Base-by-base conservation (phyloP, 64 coral and sea anemone genomes). In the Montipora efflorescens region DNA sequence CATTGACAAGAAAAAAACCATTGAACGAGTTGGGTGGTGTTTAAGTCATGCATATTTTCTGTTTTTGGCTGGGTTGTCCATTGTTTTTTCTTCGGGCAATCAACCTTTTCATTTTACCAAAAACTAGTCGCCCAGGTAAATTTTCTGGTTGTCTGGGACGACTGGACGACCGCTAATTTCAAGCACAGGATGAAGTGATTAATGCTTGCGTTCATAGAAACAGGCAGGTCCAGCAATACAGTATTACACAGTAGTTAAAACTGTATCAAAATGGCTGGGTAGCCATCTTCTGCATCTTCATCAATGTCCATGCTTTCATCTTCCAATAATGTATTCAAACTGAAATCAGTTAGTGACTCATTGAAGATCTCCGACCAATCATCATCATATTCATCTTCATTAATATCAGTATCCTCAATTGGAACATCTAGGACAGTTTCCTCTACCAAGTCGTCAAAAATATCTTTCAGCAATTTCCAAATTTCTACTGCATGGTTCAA, bases 371-470 rank as follows among this genome's bases (percentile, higher is more conserved):
- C 0, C 2, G 22, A 19, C 69, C 69, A 72, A 72, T 28, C 69
- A 72, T 72, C 18, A 72, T 72, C 18, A 72, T 5, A 72, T 72
- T 72, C 69, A 72, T 72, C 69, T 23, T 72, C 69, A 72, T 72
- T 72, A 72, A 72, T 72, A 21, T 21, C 69, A 28, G 69, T 72
- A 72, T 72, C 69, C 22, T 72, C 69, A 19, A 19, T 7, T 72
- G 69, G 22, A 72, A 72, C 51, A 53, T 53, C 51, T 53, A 0
- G 51, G 0, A 53, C 51, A 53, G 51, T 53, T 72, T 72, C 23
- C 23, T 25, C 23, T 25, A 25, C 18, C 18, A 72, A 23, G 69
- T 72, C 69, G 8, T 19, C 22, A 72, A 72, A 72, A 72, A 72
- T 72, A 9, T 28, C 22, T 72, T 18, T 72, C 16, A 72, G 16